Evolutionary conservation across 2,797 vertebrate species (phyloP).

Genomic region (Ctenopoma multispine): DNA sequence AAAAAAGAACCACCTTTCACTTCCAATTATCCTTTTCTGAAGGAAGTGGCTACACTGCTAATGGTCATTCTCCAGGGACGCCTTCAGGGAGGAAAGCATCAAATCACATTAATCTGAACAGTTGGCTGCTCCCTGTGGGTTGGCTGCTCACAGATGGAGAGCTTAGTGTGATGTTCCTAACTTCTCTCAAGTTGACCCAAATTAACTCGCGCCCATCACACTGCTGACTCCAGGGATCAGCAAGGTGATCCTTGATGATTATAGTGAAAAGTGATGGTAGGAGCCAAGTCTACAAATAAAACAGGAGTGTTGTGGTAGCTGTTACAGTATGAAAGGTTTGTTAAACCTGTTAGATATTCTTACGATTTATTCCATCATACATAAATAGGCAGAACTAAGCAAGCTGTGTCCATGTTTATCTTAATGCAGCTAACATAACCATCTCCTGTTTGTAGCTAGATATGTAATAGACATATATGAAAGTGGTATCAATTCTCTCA

Average conservation of each 20-base stretch:
- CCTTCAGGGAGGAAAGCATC: constrained; percentile 57
- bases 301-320: not conserved
- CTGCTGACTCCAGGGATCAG: constrained; percentile 44
- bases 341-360: not conserved
- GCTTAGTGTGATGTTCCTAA: constrained; percentile 63
- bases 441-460: no score
- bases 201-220: constrained; percentile 61
- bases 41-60: constrained; percentile 46
- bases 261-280: constrained; percentile 13
- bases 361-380: no score
- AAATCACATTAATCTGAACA: constrained; percentile 70
- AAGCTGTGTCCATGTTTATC: no score
- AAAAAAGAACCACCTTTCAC: constrained; percentile 37
- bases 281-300: constrained; percentile 1
- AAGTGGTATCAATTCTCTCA: no score
- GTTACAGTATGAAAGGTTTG: no score
- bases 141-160: constrained; percentile 70
- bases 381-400: no score
- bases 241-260: constrained; percentile 36
- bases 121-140: constrained; percentile 67
- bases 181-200: constrained; percentile 63
- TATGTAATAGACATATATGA: no score
- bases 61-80: constrained; percentile 63
- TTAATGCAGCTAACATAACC: no score
- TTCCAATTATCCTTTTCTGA: constrained; percentile 44